These are phyloP conservation scores for Cygnus atratus DNA, from an alignment of 2,113 vertebrate genomes.

Conservation along the genomic window DNA sequence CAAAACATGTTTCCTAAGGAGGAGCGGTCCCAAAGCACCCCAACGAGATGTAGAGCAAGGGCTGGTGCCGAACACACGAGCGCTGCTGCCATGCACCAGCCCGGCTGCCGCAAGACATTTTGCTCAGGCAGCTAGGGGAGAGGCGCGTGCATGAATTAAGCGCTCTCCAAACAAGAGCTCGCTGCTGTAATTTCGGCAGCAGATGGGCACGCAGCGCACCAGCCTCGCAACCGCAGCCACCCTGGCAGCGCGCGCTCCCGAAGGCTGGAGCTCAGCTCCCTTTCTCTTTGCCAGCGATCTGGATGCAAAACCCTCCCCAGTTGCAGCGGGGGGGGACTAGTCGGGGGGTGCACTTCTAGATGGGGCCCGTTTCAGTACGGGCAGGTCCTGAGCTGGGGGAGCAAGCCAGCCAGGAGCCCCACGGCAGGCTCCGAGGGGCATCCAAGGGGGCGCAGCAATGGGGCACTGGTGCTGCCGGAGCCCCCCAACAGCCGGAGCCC, in stretches of 20 bases:
- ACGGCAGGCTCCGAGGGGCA: too few relatives aligned
- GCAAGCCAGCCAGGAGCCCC: neutral
- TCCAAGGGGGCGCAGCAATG: neutral
- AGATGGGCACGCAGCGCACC: neutral
- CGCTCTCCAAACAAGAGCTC: neutral
- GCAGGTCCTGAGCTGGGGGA: neutral
- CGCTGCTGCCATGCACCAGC: neutral
- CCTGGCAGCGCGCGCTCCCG: accelerated
- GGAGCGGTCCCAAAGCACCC: accelerated
- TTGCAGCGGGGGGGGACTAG: too few relatives aligned
- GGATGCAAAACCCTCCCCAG: neutral
- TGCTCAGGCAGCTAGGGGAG: neutral
- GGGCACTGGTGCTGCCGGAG: neutral
- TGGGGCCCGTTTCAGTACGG: neutral
- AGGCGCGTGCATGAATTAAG: neutral
- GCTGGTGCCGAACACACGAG: neutral
- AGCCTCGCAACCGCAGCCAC: accelerated
- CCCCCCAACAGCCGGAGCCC: too few relatives aligned
- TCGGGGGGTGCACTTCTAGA: neutral
- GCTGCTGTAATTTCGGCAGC: neutral
- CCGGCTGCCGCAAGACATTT: neutral
- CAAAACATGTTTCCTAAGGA: neutral
- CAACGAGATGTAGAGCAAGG: neutral
- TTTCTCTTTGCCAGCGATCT: neutral
- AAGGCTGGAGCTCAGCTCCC: neutral